These are phyloP conservation scores for Holotrichia oblita DNA, from an alignment of 1,140 invertebrate species.

Conservation along the genomic window DNA sequence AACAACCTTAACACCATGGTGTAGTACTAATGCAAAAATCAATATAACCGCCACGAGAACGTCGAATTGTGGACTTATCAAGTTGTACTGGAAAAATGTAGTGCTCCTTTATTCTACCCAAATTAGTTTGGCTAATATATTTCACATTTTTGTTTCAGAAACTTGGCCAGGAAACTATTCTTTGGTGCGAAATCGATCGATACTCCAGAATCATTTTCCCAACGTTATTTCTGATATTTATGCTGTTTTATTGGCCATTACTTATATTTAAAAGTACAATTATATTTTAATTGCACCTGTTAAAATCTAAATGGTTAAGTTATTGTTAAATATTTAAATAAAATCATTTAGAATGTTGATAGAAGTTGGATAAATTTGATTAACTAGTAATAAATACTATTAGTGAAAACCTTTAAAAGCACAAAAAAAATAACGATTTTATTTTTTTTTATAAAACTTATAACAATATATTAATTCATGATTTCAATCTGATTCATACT, in stretches of 20 bases:
- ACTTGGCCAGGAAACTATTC: conserved; percentile 71
- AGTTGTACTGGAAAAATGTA: conserved; percentile 55
- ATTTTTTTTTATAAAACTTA: background rate
- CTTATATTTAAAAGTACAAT: conserved; percentile 30
- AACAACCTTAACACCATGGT: conserved; percentile 49
- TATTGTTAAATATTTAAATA: background rate
- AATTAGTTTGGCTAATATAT: conserved; percentile 38
- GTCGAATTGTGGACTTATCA: conserved; percentile 41
- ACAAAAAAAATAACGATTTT: background rate
- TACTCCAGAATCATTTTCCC: conserved; percentile 77
- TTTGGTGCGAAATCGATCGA: conserved; percentile 75
- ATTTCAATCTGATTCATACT: conserved; percentile 1
- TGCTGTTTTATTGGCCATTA: conserved; percentile 76
- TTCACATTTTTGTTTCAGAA: conserved; percentile 57
- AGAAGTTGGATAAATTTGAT: background rate
- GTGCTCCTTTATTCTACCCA: background rate
- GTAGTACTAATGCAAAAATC: conserved; percentile 41
- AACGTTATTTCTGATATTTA: conserved; percentile 76
- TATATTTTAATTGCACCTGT: background rate
- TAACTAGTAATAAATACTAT: background rate
- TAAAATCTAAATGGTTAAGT: background rate
- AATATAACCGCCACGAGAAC: conserved; percentile 40
- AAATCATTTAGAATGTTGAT: background rate
- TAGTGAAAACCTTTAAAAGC: background rate
- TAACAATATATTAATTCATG: background rate